phyloP scores from a whole-genome alignment of 2,113 vertebrate species.

The Coptodon rendalli region DNA sequence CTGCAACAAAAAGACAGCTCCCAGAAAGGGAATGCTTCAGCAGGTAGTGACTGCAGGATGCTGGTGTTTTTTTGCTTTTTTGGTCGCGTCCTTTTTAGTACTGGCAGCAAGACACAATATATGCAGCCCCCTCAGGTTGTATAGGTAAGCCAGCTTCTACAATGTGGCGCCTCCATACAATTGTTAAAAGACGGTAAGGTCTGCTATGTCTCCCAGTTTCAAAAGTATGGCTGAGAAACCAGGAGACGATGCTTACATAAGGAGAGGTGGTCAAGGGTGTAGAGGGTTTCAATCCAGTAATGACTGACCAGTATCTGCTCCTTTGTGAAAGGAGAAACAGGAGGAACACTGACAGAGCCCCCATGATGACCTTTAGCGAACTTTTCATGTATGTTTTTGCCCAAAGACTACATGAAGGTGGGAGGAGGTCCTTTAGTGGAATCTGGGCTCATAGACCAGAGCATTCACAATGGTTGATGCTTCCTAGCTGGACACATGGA shows the following conservation, averaged over 20 bases:
- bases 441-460: neutral
- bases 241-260: neutral
- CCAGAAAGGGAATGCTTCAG: neutral
- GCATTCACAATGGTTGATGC: neutral
- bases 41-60: neutral
- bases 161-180: accelerated
- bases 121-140: neutral
- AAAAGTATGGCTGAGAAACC: neutral
- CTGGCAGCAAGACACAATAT: neutral
- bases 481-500: neutral
- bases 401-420: neutral
- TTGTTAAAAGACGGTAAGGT: neutral
- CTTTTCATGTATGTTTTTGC: neutral
- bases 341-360: neutral
- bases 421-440: neutral
- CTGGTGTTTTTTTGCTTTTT: neutral
- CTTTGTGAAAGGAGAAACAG: neutral
- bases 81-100: accelerated
- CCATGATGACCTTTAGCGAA: neutral
- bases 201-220: neutral
- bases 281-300: neutral
- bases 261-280: too few relatives aligned
- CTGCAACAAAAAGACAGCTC: neutral
- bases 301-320: neutral
- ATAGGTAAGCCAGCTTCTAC: neutral